These are phyloP conservation scores for Gobio gobio DNA, from an alignment of 2,113 vertebrate species.

Conservation along the genomic window DNA sequence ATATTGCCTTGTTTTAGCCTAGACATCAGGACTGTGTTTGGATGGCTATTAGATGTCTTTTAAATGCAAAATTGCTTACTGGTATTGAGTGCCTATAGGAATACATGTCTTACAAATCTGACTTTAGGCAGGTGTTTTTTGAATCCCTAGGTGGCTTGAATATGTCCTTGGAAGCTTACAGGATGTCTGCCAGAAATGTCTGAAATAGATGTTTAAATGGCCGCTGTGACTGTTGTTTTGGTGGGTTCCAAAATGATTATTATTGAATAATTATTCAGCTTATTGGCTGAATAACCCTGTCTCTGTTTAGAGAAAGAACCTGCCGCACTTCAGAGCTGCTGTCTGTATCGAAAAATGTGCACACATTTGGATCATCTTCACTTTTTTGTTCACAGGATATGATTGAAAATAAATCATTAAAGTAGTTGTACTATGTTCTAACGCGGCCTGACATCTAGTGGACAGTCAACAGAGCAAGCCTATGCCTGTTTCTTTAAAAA, in stretches of 20 bases:
- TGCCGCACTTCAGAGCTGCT: background rate
- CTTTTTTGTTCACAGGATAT: background rate
- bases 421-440: background rate
- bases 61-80: too few species aligned
- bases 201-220: background rate
- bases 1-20: too few species aligned
- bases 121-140: background rate
- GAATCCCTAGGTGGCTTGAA: background rate
- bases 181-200: background rate
- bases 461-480: constrained; percentile 6
- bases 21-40: too few species aligned
- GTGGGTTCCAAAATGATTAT: background rate
- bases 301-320: background rate
- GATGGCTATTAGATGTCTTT: too few species aligned
- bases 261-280: background rate
- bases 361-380: background rate
- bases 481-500: background rate
- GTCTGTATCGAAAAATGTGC: background rate
- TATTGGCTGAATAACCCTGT: background rate
- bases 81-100: background rate
- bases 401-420: background rate
- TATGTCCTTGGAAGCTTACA: constrained; percentile 2
- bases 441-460: constrained; percentile 48
- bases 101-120: background rate
- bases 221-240: background rate